A percentile compares a stretch with the other conserved stretches of the same genome.
These are phyloP conservation scores for Archivesica marissinica DNA, from an alignment of 1,140 invertebrate species.

Conservation along the genomic window DNA sequence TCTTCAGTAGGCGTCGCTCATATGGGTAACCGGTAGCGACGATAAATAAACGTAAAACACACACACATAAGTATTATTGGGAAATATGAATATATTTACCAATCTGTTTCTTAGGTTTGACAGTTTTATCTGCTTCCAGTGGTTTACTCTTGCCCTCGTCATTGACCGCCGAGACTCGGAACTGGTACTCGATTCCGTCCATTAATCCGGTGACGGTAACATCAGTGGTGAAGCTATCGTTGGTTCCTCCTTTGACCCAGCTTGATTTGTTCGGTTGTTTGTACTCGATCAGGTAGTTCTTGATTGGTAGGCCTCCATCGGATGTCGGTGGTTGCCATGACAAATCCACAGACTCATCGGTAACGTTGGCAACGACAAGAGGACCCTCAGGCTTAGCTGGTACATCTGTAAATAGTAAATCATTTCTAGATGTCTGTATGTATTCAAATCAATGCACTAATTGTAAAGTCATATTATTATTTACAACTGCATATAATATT, in stretches of 20 bases:
- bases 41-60: no score
- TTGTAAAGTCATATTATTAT: no score
- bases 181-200: slow-evolving; percentile 71
- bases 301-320: slow-evolving; percentile 79
- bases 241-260: slow-evolving; percentile 92
- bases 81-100: slow-evolving; percentile 83
- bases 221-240: slow-evolving; percentile 84
- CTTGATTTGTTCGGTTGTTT: slow-evolving; percentile 88
- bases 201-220: slow-evolving; percentile 69
- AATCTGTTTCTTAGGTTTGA: slow-evolving; percentile 97
- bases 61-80: background rate
- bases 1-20: no score
- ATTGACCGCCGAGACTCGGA: slow-evolving; percentile 89
- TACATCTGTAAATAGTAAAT: slow-evolving; percentile 55
- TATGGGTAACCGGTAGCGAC: no score
- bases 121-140: slow-evolving; percentile 94
- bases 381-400: slow-evolving; percentile 70
- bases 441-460: no score
- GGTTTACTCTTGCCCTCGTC: slow-evolving; percentile 96
- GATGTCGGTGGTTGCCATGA: slow-evolving; percentile 78
- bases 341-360: slow-evolving; percentile 71
- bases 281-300: slow-evolving; percentile 79
- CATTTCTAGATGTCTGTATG: no score
- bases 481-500: no score
- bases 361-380: slow-evolving; percentile 69